Conservation (phyloP, 2,113 vertebrate species). For the Ptychochromis oligacanthus region DNA sequence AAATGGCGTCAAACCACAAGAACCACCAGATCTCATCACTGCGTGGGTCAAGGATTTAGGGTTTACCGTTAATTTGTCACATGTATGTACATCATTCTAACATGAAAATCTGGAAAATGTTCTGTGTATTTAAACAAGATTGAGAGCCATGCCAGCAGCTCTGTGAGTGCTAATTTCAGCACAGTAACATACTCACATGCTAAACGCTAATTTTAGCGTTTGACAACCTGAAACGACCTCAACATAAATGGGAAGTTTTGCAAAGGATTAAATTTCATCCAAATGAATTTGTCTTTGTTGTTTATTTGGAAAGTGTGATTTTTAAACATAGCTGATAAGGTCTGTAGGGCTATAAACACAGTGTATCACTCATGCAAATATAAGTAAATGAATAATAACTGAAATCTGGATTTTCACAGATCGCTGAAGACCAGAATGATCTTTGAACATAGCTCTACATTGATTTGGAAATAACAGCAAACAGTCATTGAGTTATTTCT, state of each 20-base stretch:
- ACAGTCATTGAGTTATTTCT: neutral
- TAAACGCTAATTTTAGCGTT: neutral
- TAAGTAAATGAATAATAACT: neutral
- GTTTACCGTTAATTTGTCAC: neutral
- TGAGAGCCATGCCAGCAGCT: neutral
- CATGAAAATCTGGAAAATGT: neutral
- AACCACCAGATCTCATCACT: neutral
- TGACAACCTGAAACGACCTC: too few species aligned
- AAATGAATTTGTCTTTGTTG: neutral
- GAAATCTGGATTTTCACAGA: neutral
- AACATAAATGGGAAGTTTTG: neutral
- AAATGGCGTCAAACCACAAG: neutral
- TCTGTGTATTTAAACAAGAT: neutral
- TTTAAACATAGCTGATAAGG: neutral
- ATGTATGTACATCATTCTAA: neutral
- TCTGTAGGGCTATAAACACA: neutral
- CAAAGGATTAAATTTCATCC: neutral
- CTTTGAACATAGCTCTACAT: neutral
- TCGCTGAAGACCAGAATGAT: neutral
- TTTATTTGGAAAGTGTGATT: neutral
- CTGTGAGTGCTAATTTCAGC: neutral
- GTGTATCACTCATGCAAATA: neutral
- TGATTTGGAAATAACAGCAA: slow-evolving; percentile 17
- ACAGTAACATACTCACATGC: too few species aligned
- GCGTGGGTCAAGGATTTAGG: neutral